phyloP scores from a whole-genome alignment of 2,797 vertebrate genomes.

The Amniataba percoides region DNA sequence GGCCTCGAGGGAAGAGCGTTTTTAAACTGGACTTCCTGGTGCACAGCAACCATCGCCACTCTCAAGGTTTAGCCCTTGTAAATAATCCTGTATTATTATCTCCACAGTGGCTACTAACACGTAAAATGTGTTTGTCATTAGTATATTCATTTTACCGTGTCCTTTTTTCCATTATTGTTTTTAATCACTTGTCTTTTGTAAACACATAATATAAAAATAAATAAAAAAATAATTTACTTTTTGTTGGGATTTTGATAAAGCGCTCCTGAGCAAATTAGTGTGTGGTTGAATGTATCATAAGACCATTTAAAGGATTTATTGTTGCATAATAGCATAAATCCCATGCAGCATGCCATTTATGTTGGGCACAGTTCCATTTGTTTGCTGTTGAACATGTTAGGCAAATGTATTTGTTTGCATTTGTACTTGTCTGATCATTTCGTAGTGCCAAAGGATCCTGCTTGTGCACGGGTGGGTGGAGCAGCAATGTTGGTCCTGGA shows the following conservation, averaged over 20 bases:
- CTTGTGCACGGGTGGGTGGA: not conserved
- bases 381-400: conserved; percentile 8
- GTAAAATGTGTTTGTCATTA: not conserved
- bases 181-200: not conserved
- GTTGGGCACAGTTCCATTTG: not conserved
- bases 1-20: conserved; percentile 34
- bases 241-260: not conserved
- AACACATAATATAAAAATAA: too few species aligned
- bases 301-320: not conserved
- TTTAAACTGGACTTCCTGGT: conserved; percentile 52
- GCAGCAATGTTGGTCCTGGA: conserved; percentile 3
- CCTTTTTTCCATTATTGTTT: not conserved
- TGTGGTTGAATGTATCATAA: not conserved
- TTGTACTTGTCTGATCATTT: not conserved
- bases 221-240: not conserved
- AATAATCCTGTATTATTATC: conserved; percentile 42
- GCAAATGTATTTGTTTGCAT: conserved; percentile 6
- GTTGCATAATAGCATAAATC: not conserved
- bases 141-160: not conserved
- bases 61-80: conserved; percentile 14
- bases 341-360: not conserved
- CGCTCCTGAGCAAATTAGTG: not conserved
- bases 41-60: conserved; percentile 25
- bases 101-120: not conserved
- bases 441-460: conserved; percentile 1